Conservation (phyloP, 2,113 vertebrate species). For the Euleptes europaea region DNA sequence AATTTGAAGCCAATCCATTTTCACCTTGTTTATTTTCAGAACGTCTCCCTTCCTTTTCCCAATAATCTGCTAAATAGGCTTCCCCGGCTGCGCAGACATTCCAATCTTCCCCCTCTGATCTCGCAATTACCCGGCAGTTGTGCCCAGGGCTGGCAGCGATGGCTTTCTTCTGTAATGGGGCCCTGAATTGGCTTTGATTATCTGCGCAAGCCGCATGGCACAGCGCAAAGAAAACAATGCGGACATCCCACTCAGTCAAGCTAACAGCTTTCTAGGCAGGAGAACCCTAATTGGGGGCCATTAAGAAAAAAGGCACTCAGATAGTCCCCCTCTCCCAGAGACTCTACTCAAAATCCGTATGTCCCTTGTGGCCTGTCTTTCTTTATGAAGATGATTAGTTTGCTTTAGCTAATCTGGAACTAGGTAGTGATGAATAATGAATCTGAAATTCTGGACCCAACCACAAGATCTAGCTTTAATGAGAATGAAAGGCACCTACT, state of each 20-base stretch:
- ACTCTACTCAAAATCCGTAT: background rate
- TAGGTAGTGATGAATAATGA: background rate
- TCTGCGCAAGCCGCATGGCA: slow-evolving; percentile 8
- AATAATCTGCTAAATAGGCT: slow-evolving; percentile 30
- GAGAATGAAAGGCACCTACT: background rate
- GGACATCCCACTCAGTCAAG: slow-evolving; percentile 2
- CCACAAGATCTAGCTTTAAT: background rate
- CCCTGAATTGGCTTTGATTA: slow-evolving; percentile 33
- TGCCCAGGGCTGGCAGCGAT: slow-evolving; percentile 12
- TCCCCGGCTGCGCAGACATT: background rate
- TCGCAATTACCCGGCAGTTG: slow-evolving; percentile 8
- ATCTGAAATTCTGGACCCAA: background rate
- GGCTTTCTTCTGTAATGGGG: slow-evolving; percentile 30
- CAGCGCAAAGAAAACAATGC: background rate
- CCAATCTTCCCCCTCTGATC: slow-evolving; percentile 21
- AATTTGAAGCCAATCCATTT: slow-evolving; percentile 18
- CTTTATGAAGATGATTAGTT: background rate
- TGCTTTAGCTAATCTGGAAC: background rate
- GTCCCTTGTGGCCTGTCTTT: background rate
- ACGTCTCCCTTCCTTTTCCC: background rate
- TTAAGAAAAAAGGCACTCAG: background rate
- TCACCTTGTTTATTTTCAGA: slow-evolving; percentile 25
- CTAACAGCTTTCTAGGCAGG: background rate
- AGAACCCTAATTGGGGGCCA: slow-evolving; percentile 10
- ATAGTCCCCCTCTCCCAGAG: background rate